Base-by-base conservation (phyloP, 2,888 invertebrate genomes). In the Drosophila suboccidentalis region DNA sequence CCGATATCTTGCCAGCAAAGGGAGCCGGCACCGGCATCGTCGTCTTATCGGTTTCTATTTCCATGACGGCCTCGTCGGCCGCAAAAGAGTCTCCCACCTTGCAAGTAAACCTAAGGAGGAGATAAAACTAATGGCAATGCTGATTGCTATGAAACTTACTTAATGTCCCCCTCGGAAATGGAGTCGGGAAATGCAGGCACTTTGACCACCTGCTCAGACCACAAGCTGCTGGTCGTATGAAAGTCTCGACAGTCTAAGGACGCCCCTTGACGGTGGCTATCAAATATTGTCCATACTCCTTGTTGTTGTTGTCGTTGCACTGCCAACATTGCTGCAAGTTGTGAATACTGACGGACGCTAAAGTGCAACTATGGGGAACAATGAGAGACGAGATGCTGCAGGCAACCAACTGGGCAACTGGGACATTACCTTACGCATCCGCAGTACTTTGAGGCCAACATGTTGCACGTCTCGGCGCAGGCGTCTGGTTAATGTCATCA, bases 1-100 rank as follows among this genome's bases (percentile, higher is more conserved):
- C 97, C 90, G 97, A 97, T 67, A 99, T 96, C 36, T 97, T 95
- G 65, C 99, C 99, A 75, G 96, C 94, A 32, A 95, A 95, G 0
- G 98, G 98, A 94, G 96, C 95, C 15, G 94, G 93, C 39, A 96
- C 95, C 0, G 95, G 95, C 75, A 96, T 93, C 1, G 95, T 94
- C 1, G 97, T 97, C 94, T 99, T 99, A 92, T 99, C 99, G 13
- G 99, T 99, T 94, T 99, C 99, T 82, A 99, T 98, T 94, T 99
- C 99, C 91, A 97, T 95, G 10, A 99, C 96, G 5, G 98, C 95
- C 90, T 99, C 98, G 93, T 99, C 99, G 91, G 96, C 97, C 4
- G 94, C 95, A 1, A 99, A 98, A 57, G 95, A 94, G 87, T 99
- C 99, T 1, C 99, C 99, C 79, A 97, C 96, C 91, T 96, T 96